Base-by-base conservation (phyloP, 1,140 invertebrate species). In the Drosophila jambulina region DNA sequence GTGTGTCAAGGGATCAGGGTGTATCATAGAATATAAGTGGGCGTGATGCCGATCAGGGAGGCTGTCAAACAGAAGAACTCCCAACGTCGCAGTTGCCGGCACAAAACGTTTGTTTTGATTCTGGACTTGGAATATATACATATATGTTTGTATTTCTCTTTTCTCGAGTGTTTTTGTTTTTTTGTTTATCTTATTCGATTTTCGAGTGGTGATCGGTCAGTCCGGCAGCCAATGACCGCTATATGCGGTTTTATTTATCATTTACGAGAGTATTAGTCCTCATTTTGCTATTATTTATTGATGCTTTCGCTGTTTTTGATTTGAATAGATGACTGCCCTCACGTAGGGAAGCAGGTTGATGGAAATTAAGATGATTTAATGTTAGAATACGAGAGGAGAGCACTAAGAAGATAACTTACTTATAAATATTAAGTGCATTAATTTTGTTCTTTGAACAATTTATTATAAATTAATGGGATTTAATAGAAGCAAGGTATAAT, bases 161-260 rank as follows among this genome's bases (percentile, higher is more conserved):
- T 45, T 69, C 49, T 72, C 25, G 63, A 64, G 45, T 23, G 21
- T 58, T 68, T 45, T 43, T 21, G 42, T 42, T 40, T 40, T 36
- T 25, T 48, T 70, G 10, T 42, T 46, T 71, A 54, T 70, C 62
- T 64, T 65, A 54, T 59, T 61, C 29, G 56, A 36, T 36, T 25
- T 34, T 64, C 0, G 38, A 65, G 56, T 43, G 54, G 21, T 29
- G 13, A 23, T 61, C 63, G 23, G 29, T 60, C 63, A 29, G 53
- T 34, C 65, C 36, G 51, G 40, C 69, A 60, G 69, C 23, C 67
- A 72, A 51, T 72, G 70, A 72, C 69, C 69, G 70, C 70, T 72
- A 72, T 72, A 72, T 72, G 69, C 36, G 69, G 67, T 59, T 54
- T 51, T 72, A 45, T 60, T 72, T 71, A 60, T 72, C 40, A 51